phyloP scores from a whole-genome alignment of 2,113 vertebrate genomes.

The Pica pica region DNA sequence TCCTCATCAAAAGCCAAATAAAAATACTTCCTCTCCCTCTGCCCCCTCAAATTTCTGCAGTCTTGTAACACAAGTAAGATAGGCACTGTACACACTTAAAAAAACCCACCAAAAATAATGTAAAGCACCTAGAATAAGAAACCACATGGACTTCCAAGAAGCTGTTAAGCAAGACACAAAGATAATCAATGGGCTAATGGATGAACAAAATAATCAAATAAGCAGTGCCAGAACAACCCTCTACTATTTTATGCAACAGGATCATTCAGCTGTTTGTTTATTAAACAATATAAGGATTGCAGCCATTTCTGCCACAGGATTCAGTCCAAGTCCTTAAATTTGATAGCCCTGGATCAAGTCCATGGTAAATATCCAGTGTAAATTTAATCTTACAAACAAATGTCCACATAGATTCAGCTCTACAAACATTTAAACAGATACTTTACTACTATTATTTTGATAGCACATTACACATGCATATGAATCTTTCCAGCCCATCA shows the following conservation, averaged over 20 bases:
- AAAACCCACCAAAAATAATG: background rate
- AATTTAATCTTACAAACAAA: constrained; percentile 29
- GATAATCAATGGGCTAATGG: background rate
- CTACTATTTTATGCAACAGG: background rate
- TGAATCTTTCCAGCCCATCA: background rate
- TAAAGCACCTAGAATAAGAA: background rate
- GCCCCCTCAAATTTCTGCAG: background rate
- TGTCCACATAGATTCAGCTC: background rate
- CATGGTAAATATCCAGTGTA: constrained; percentile 30
- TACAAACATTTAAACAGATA: constrained; percentile 19
- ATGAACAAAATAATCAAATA: background rate
- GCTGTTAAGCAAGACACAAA: background rate
- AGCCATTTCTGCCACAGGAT: constrained; percentile 14
- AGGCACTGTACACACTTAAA: accelerated
- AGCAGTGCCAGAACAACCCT: background rate
- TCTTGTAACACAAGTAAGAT: background rate
- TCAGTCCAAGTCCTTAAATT: constrained; percentile 35
- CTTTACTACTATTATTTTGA: constrained; percentile 1
- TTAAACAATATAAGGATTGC: constrained; percentile 35
- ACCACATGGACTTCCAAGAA: background rate
- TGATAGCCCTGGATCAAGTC: constrained; percentile 30
- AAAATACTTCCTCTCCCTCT: background rate
- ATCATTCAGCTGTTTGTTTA: constrained; percentile 48
- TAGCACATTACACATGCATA: background rate
- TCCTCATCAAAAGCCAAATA: background rate